Percentiles rank a stretch among this genome's conserved stretches.
phyloP scores from a whole-genome alignment of 2,797 vertebrate species.

The Pyrocephalus nanus region DNA sequence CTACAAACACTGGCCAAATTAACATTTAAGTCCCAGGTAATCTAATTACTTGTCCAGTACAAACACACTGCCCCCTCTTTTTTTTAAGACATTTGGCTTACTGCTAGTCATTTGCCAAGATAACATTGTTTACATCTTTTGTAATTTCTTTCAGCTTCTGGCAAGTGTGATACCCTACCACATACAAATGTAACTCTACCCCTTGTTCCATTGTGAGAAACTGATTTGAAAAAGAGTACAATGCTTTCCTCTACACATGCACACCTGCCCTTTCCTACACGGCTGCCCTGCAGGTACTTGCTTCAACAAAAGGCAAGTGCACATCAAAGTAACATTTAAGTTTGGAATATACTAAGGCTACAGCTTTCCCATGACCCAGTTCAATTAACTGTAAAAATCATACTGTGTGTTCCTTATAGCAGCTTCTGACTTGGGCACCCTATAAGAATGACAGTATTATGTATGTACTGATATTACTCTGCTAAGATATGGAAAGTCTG shows the following conservation, averaged over 20 bases:
- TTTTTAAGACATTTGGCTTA: background rate
- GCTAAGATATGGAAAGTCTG: rapidly evolving
- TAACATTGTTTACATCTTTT: background rate
- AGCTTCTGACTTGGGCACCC: background rate
- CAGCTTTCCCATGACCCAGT: background rate
- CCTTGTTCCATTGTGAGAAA: background rate
- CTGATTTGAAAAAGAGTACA: rapidly evolving
- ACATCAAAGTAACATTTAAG: background rate
- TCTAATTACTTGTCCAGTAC: background rate
- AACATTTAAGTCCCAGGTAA: background rate
- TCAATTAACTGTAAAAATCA: background rate
- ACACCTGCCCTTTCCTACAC: background rate
- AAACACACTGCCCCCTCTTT: rapidly evolving
- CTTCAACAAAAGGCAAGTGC: background rate
- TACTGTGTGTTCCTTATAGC: background rate
- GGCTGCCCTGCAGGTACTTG: background rate
- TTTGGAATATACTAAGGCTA: background rate
- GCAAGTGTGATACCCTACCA: background rate
- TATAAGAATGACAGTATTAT: background rate
- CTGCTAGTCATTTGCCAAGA: background rate
- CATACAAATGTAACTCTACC: background rate
- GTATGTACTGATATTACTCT: background rate
- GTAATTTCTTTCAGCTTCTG: background rate
- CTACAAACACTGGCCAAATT: background rate
- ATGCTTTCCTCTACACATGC: background rate